These are phyloP conservation scores for Gymnoscelis rufifasciata DNA, from an alignment of 2,888 invertebrate genomes.

Conservation along the genomic window DNA sequence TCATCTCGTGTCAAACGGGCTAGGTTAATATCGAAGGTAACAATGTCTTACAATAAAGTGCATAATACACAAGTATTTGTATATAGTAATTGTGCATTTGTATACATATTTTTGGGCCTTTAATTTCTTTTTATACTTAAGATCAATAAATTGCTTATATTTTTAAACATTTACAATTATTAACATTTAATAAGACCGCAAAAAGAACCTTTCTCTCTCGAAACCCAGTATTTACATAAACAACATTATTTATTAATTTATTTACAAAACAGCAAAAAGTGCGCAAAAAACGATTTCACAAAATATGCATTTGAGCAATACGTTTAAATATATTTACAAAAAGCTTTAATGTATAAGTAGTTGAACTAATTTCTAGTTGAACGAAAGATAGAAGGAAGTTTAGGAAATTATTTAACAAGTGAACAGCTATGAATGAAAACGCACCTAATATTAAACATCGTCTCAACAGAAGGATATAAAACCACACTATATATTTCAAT, in stretches of 20 bases:
- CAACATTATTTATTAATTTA: constrained; percentile 48
- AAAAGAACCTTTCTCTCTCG: constrained; percentile 53
- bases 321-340: constrained; percentile 72
- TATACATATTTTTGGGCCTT: constrained; percentile 74
- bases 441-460: constrained; percentile 18
- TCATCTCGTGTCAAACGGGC: constrained; percentile 1
- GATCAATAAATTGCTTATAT: constrained; percentile 38
- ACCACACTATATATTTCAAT: constrained; percentile 14
- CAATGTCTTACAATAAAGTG: constrained; percentile 49
- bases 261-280: constrained; percentile 76
- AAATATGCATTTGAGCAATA: constrained; percentile 79
- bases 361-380: constrained; percentile 30
- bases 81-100: constrained; percentile 72
- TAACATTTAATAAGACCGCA: constrained; percentile 27
- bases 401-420: constrained; percentile 23
- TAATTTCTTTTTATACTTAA: constrained; percentile 57
- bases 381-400: constrained; percentile 24
- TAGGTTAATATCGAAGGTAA: constrained; percentile 36
- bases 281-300: constrained; percentile 77
- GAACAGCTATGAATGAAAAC: constrained; percentile 18
- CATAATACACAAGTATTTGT: constrained; percentile 54
- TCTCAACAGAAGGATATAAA: constrained; percentile 14
- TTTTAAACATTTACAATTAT: constrained; percentile 28
- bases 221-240: constrained; percentile 50
- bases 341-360: constrained; percentile 50